phyloP scores from a whole-genome alignment of 2,113 vertebrate genomes.

The Syngnathus typhle region DNA sequence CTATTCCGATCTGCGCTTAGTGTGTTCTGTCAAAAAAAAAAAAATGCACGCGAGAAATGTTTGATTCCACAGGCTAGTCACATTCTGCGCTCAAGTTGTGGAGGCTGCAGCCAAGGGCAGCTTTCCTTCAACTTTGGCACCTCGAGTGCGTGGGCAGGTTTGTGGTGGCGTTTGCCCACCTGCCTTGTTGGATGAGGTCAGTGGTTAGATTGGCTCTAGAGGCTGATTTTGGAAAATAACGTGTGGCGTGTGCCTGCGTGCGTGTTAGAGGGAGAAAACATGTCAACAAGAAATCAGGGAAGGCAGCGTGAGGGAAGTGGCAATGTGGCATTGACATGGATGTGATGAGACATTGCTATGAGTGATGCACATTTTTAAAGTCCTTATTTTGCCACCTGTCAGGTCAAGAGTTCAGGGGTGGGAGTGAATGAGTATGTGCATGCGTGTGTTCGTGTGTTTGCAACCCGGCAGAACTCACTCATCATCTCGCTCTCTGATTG shows the following conservation, averaged over 20 bases:
- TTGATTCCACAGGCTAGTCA: neutral
- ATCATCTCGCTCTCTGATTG: neutral
- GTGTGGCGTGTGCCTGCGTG: neutral
- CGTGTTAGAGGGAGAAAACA: neutral
- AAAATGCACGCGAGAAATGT: neutral
- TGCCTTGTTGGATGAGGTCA: conserved; percentile 31
- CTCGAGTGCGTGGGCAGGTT: conserved; percentile 26
- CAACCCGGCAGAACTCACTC: conserved; percentile 25
- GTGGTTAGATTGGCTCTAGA: conserved; percentile 27
- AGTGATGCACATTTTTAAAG: conserved; percentile 38
- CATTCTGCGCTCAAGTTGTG: neutral
- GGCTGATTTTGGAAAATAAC: conserved; percentile 7
- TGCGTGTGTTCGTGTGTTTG: conserved; percentile 13
- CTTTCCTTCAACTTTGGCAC: conserved; percentile 32
- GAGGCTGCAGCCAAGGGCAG: neutral
- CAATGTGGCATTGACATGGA: conserved; percentile 16
- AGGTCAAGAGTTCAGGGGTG: conserved; percentile 37
- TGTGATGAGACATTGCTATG: conserved; percentile 50
- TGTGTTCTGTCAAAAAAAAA: neutral
- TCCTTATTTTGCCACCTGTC: conserved; percentile 51
- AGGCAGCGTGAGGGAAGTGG: neutral
- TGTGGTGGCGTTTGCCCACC: neutral
- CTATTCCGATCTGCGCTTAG: neutral
- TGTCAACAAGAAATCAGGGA: neutral
- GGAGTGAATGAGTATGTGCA: too few species aligned